A percentile compares a stretch with the other conserved stretches of the same genome.
Conservation (phyloP, 1,140 invertebrate genomes). For the Brevipalpus yothersi region DNA sequence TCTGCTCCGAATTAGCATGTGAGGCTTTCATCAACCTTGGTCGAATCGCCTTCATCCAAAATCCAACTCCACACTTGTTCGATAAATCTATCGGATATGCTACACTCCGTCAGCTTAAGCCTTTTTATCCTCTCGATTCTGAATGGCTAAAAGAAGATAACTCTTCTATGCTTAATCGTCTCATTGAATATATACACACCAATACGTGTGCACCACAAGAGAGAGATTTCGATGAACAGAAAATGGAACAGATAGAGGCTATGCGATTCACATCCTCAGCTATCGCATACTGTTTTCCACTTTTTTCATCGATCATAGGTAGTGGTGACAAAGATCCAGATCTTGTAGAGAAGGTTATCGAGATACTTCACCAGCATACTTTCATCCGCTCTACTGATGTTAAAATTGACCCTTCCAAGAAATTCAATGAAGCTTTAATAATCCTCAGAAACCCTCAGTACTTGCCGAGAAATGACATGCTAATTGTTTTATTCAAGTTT, state of each 20-base stretch:
- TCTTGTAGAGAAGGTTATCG: slow-evolving; percentile 26
- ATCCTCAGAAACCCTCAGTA: slow-evolving; percentile 35
- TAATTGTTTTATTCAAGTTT: slow-evolving; percentile 47
- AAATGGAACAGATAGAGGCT: slow-evolving; percentile 6
- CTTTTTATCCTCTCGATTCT: slow-evolving; percentile 45
- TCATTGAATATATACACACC: slow-evolving; percentile 12
- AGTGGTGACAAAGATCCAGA: slow-evolving; percentile 15
- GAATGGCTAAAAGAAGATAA: slow-evolving; percentile 51
- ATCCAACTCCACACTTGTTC: slow-evolving; percentile 3
- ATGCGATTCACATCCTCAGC: slow-evolving; percentile 34
- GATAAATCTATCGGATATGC: slow-evolving; percentile 35
- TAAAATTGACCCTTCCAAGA: slow-evolving; percentile 4
- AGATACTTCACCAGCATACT: slow-evolving; percentile 43
- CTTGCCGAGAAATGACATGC: slow-evolving; percentile 52
- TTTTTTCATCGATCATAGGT: slow-evolving; percentile 38
- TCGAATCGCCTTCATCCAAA: slow-evolving; percentile 8
- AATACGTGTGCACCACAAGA: slow-evolving; percentile 31
- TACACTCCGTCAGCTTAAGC: slow-evolving; percentile 41
- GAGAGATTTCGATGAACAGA: slow-evolving; percentile 13
- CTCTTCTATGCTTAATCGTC: slow-evolving; percentile 22
- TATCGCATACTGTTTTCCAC: slow-evolving; percentile 57
- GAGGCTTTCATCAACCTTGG: slow-evolving; percentile 33
- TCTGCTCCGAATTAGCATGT: slow-evolving; percentile 22
- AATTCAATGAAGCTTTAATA: slow-evolving; percentile 14
- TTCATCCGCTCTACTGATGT: slow-evolving; percentile 28